Percentiles rank a stretch among this genome's conserved stretches.
These are phyloP conservation scores for Sussaba pulchella DNA, from an alignment of 2,888 invertebrate species.

Conservation along the genomic window DNA sequence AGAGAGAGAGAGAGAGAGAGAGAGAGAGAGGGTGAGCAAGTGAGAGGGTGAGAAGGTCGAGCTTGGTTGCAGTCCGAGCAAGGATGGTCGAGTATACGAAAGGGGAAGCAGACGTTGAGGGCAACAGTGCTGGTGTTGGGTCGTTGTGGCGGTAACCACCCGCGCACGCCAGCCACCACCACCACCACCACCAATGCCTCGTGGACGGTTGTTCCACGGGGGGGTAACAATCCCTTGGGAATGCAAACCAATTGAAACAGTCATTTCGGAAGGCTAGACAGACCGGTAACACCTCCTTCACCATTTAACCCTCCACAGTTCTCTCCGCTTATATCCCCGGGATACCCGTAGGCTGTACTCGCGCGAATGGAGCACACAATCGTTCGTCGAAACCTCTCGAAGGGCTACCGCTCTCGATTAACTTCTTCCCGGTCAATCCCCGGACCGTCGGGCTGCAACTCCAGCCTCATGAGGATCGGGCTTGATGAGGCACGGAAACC, in stretches of 20 bases:
- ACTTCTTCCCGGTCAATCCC: conserved; percentile 46
- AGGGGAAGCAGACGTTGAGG: conserved; percentile 36
- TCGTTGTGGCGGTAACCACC: conserved; percentile 50
- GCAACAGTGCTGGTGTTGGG: conserved; percentile 60
- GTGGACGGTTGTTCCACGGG: conserved; percentile 73
- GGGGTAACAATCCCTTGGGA: conserved; percentile 72
- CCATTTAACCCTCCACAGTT: conserved; percentile 62
- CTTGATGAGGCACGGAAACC: too few species aligned
- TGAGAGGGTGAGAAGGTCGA: conserved; percentile 33
- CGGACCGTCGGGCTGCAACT: conserved; percentile 6
- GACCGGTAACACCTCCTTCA: conserved; percentile 69
- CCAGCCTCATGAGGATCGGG: neutral
- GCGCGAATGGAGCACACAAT: conserved; percentile 15
- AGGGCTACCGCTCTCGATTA: conserved; percentile 56
- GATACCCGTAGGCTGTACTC: conserved; percentile 17
- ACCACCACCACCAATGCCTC: conserved; percentile 14
- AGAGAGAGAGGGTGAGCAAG: conserved; percentile 17
- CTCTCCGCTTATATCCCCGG: conserved; percentile 38
- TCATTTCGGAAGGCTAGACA: conserved; percentile 74
- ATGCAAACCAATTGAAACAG: conserved; percentile 78
- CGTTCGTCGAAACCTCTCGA: conserved; percentile 45
- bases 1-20: conserved; percentile 47
- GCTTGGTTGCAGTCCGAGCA: conserved; percentile 38
- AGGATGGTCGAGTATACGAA: conserved; percentile 34
- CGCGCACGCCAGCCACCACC: conserved; percentile 45